Evolutionary conservation across 2,888 invertebrate species (phyloP), one percentile per base, ranked within the genome.

Genomic region (Ditula angustiorana): DNA sequence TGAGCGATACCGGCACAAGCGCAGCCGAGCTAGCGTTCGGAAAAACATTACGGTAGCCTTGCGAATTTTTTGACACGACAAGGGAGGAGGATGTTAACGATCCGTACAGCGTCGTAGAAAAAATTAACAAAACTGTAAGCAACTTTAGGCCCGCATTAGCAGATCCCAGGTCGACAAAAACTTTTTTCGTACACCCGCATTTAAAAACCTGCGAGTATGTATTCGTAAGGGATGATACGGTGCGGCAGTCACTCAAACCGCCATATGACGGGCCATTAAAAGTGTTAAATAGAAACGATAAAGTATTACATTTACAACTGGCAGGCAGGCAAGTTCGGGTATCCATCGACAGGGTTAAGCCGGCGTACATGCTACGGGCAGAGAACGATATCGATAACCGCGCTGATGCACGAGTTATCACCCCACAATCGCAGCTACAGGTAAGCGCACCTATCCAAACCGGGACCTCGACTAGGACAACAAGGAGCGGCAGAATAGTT

Each of bases 1-100:
- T n/a, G n/a, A 63, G 59, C 8, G 72, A 69, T 33, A 69, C 10
- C 8, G 57, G 44, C 10, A 19, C 30, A 8, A 57, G 46, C 16
- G 41, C 57, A 16, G 55, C 55, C 5, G 53, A 53, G 37, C 0
- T 53, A 11, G 5, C 19, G 2, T 30, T 23, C 33, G 53, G 53
- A 2, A 21, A 24, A 11, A 19, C 21, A 11, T n/a, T 53, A n/a
- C 19, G 53, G 3, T 21, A 37, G 11, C 53, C 53, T 0, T 35
- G 53, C 7, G 37, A 23, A 10, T 53, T 53, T 53, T 53, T 21
- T 13, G 53, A 46, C 11, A 11, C n/a, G 10, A n/a, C 23, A 2
- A 30, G 23, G 19, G 1, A 5, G 19, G 5, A n/a, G n/a, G 44
- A 33, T 5, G 19, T 16, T 30, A 33, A 19, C 33, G 52, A 52